phyloP scores from a whole-genome alignment of 2,888 invertebrate species.

The Liopterus haemorrhoidalis region DNA sequence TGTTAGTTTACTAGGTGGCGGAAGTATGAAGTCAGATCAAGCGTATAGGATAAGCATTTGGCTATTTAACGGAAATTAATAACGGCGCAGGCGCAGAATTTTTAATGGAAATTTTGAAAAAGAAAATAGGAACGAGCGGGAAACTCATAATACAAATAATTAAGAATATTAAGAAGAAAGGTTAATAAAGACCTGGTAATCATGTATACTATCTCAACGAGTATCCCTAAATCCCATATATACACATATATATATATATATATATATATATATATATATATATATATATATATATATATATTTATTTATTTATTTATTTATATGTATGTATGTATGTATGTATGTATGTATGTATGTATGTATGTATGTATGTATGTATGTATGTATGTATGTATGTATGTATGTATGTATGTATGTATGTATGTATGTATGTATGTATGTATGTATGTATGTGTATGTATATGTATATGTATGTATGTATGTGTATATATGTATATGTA shows the following conservation, averaged over 20 bases:
- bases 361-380: slow-evolving; percentile 13
- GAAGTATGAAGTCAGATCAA: too few species aligned
- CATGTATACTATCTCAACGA: too few species aligned
- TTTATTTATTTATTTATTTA: slow-evolving; percentile 5
- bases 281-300: slow-evolving; percentile 6
- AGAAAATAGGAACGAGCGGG: too few species aligned
- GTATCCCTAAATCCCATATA: too few species aligned
- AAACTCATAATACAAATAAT: too few species aligned
- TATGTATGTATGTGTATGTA: slow-evolving; percentile 14
- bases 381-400: slow-evolving; percentile 13
- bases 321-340: slow-evolving; percentile 8
- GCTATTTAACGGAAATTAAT: too few species aligned
- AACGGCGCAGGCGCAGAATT: too few species aligned
- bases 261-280: slow-evolving; percentile 5
- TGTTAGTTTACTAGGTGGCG: too few species aligned
- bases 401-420: slow-evolving; percentile 14
- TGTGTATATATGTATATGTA: slow-evolving; percentile 10
- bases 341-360: slow-evolving; percentile 14
- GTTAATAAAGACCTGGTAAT: too few species aligned
- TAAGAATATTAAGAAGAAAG: too few species aligned
- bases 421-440: slow-evolving; percentile 12
- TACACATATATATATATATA: slow-evolving; percentile 2
- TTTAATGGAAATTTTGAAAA: too few species aligned
- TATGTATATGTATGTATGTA: slow-evolving; percentile 13
- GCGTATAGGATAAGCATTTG: too few species aligned